Evolutionary conservation across 2,113 vertebrate genomes (phyloP).

Genomic region (Motacilla tschutschensis): DNA sequence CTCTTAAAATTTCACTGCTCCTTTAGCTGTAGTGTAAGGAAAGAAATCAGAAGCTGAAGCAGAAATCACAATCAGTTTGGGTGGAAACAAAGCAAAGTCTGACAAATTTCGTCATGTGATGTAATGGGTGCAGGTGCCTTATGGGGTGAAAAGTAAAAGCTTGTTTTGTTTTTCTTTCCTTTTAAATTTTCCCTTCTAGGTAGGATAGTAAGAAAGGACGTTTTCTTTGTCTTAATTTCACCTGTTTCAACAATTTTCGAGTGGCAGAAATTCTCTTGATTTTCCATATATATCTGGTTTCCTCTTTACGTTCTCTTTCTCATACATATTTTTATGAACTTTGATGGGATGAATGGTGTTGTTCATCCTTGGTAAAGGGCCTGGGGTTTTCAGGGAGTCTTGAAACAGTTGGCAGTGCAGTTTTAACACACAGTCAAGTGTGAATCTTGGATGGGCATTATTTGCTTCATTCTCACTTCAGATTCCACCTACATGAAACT

Average conservation of each 20-base stretch:
- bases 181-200: rapidly evolving
- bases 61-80: neutral
- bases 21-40: neutral
- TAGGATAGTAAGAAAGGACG: neutral
- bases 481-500: neutral
- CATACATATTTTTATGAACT: neutral
- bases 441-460: neutral
- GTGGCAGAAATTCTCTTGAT: neutral
- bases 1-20: neutral
- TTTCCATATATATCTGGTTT: neutral
- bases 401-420: neutral
- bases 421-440: neutral
- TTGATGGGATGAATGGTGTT: neutral
- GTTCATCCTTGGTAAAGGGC: neutral
- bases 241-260: neutral
- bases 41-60: neutral
- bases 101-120: neutral
- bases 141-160: neutral
- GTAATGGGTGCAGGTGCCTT: neutral
- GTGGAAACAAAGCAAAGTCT: neutral
- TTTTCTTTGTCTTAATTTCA: neutral
- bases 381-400: neutral
- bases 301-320: neutral
- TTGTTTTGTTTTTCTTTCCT: neutral
- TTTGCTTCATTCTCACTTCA: neutral